A percentile compares a stretch with the other conserved stretches of the same genome.
phyloP scores from a whole-genome alignment of 2,888 invertebrate species.

The Drosophila suboccidentalis region DNA sequence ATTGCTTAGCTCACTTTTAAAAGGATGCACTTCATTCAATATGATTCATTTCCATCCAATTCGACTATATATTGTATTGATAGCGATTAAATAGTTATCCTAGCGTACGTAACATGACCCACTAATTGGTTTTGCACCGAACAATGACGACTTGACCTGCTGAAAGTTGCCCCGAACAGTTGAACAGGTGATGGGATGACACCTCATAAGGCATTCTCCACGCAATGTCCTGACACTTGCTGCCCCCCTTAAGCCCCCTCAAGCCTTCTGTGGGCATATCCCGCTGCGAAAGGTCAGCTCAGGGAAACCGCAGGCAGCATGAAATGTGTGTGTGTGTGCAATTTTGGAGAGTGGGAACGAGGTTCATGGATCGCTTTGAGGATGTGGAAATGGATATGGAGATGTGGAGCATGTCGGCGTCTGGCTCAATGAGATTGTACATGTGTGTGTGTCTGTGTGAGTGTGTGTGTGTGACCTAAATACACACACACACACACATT shows the following conservation, averaged over 20 bases:
- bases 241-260: background rate
- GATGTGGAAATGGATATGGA: slow-evolving; percentile 29
- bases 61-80: background rate
- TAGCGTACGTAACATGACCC: slow-evolving; percentile 59
- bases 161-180: slow-evolving; percentile 60
- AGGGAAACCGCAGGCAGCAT: slow-evolving; percentile 69
- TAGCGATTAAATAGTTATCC: background rate
- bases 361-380: slow-evolving; percentile 34
- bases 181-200: slow-evolving; percentile 69
- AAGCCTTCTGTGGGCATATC: slow-evolving; percentile 23
- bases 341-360: slow-evolving; percentile 35
- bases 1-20: background rate
- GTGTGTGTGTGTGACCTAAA: slow-evolving; percentile 66
- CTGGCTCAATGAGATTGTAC: slow-evolving; percentile 37
- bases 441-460: slow-evolving; percentile 13
- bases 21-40: background rate
- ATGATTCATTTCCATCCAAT: background rate
- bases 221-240: slow-evolving; percentile 4
- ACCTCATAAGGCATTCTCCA: slow-evolving; percentile 51
- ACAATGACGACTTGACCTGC: slow-evolving; percentile 71
- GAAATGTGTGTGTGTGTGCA: slow-evolving; percentile 42
- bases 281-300: slow-evolving; percentile 72
- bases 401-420: slow-evolving; percentile 45
- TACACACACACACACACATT: slow-evolving; percentile 48
- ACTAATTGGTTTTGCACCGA: slow-evolving; percentile 68